A percentile compares a stretch with the other conserved stretches of the same genome.
Evolutionary conservation across 2,113 vertebrate species (phyloP).

Genomic region (Chaetops frenatus): DNA sequence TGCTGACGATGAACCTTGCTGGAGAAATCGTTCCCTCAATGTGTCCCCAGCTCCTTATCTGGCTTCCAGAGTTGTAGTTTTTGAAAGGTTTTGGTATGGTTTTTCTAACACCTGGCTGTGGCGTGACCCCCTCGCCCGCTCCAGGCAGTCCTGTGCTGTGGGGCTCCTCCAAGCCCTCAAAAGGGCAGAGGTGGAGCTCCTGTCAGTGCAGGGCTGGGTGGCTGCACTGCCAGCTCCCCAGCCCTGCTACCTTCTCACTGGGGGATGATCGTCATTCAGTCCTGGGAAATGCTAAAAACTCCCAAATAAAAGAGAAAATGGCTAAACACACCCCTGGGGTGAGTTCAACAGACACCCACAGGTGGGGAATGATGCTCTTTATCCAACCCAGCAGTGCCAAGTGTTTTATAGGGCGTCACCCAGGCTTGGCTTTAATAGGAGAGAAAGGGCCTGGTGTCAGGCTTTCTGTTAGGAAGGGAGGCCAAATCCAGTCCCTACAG

Average conservation of each 20-base stretch:
- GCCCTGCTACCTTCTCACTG: rapidly evolving
- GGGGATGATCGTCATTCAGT: background rate
- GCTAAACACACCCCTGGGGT: background rate
- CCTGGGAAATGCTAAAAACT: background rate
- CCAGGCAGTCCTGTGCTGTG: rapidly evolving
- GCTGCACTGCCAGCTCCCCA: background rate
- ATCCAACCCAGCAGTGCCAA: background rate
- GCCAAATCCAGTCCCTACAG: background rate
- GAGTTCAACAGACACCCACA: rapidly evolving
- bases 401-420: background rate
- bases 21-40: background rate
- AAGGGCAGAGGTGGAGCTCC: background rate
- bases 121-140: rapidly evolving
- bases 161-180: rapidly evolving
- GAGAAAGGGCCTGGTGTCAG: background rate
- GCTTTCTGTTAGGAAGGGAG: background rate
- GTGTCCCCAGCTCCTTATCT: background rate
- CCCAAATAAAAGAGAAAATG: background rate
- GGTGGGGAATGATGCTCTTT: background rate
- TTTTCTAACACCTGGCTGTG: background rate
- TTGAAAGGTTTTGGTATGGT: background rate
- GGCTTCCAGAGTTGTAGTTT: background rate
- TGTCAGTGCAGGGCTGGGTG: rapidly evolving
- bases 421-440: background rate
- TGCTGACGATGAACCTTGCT: background rate